Conservation (phyloP, 1,140 invertebrate genomes). For the Macrobrachium nipponense region DNA sequence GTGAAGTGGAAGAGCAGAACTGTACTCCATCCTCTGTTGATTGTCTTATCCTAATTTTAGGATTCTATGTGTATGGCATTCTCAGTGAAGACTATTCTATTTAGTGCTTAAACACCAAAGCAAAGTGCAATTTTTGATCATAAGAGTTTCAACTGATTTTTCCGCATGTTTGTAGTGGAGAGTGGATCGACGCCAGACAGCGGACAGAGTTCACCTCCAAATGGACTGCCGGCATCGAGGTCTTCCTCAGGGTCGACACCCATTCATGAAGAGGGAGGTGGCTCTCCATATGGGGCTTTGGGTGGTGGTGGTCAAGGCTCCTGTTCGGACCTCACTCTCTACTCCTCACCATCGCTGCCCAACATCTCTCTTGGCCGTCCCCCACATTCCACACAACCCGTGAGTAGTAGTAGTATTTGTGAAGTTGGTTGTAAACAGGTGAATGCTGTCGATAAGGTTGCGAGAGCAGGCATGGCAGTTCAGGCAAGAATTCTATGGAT, state of each 20-base stretch:
- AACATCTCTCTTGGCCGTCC: constrained; percentile 94
- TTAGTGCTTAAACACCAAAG: too few relatives aligned
- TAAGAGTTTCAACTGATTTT: constrained; percentile 70
- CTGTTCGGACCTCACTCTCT: constrained; percentile 79
- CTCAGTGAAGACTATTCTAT: too few relatives aligned
- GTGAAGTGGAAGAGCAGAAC: too few relatives aligned
- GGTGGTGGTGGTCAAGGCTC: constrained; percentile 72
- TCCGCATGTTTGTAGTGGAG: constrained; percentile 66
- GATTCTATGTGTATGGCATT: too few relatives aligned
- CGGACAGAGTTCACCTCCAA: constrained; percentile 84
- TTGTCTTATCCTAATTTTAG: too few relatives aligned
- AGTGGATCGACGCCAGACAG: constrained; percentile 82
- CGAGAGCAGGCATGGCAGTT: background rate
- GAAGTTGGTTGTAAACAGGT: background rate
- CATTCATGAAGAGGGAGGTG: constrained; percentile 78
- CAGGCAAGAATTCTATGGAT: too few relatives aligned
- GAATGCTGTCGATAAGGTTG: background rate
- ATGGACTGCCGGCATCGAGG: constrained; percentile 74
- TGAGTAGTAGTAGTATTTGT: constrained; percentile 57
- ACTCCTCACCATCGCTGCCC: constrained; percentile 94
- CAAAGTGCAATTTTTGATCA: too few relatives aligned
- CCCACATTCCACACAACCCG: constrained; percentile 69
- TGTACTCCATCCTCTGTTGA: too few relatives aligned
- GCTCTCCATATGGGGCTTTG: constrained; percentile 70
- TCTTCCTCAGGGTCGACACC: constrained; percentile 75